Percentiles rank a stretch among this genome's conserved stretches.
Conservation (phyloP, 2,113 vertebrate species). For the Periophthalmus modestus region DNA sequence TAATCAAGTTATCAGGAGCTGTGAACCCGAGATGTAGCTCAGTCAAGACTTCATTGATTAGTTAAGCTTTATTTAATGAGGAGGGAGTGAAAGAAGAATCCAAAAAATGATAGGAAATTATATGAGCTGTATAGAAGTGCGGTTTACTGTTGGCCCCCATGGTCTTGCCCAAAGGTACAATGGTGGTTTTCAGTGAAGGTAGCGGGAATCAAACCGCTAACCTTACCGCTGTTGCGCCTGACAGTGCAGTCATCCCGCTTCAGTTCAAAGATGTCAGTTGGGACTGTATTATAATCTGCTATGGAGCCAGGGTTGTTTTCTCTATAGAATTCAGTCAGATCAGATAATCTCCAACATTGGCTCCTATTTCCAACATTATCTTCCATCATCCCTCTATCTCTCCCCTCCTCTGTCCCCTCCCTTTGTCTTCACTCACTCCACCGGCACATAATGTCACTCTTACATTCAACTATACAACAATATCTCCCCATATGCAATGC, state of each 20-base stretch:
- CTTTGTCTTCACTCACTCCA: constrained; percentile 43
- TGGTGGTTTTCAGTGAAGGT: no score
- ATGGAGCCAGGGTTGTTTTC: neutral
- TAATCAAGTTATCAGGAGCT: neutral
- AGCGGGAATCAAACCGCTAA: no score
- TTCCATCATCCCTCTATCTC: constrained; percentile 61
- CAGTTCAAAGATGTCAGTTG: neutral
- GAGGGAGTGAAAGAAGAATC: constrained; percentile 2
- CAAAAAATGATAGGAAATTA: neutral
- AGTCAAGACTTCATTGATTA: neutral
- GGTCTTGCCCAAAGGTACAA: no score
- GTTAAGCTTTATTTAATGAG: constrained; percentile 9
- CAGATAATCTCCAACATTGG: constrained; percentile 62
- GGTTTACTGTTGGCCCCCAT: neutral
- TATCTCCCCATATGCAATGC: constrained; percentile 32
- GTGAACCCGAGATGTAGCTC: constrained; percentile 10
- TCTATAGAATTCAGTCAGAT: constrained; percentile 47
- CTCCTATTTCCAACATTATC: constrained; percentile 71
- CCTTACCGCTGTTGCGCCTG: no score
- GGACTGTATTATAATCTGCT: neutral
- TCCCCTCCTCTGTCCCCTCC: constrained; percentile 53
- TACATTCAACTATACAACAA: constrained; percentile 32
- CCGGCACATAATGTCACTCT: constrained; percentile 27
- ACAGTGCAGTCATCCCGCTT: neutral
- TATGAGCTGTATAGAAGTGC: neutral